Evolutionary conservation across 2,888 invertebrate species (phyloP).

Genomic region (Kryphioiulus occultus): DNA sequence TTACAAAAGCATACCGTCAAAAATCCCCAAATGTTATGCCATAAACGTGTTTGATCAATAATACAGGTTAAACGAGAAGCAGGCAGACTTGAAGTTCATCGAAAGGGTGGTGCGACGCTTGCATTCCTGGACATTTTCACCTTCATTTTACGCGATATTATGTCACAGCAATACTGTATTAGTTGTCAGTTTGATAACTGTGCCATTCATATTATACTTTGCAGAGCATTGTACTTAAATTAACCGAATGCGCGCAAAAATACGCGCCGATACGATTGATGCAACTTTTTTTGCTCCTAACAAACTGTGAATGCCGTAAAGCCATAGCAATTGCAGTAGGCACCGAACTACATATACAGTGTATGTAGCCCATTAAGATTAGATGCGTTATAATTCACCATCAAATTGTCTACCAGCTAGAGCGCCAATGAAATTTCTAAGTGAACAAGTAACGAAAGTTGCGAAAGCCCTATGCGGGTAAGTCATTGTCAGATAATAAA

Average conservation of each 20-base stretch:
- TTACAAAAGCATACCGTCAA: slow-evolving; percentile 24
- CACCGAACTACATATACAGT: neutral
- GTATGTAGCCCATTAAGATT: neutral
- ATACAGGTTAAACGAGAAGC: neutral
- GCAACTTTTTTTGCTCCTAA: neutral
- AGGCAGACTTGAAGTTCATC: neutral
- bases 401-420: neutral
- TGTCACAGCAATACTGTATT: neutral
- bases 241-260: neutral
- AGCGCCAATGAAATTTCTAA: neutral
- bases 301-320: neutral
- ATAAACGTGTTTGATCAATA: slow-evolving; percentile 18
- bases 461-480: slow-evolving; percentile 20
- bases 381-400: slow-evolving; percentile 6
- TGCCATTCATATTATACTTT: neutral
- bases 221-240: neutral
- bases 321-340: neutral
- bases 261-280: neutral
- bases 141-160: neutral
- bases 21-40: neutral
- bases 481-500: slow-evolving; percentile 24
- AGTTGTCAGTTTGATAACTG: neutral
- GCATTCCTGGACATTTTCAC: neutral
- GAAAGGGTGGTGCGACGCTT: neutral
- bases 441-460: neutral